Evolutionary conservation across 2,888 invertebrate genomes (phyloP), one percentile per base, ranked within the genome.

Genomic region (Pollenia angustigena): DNA sequence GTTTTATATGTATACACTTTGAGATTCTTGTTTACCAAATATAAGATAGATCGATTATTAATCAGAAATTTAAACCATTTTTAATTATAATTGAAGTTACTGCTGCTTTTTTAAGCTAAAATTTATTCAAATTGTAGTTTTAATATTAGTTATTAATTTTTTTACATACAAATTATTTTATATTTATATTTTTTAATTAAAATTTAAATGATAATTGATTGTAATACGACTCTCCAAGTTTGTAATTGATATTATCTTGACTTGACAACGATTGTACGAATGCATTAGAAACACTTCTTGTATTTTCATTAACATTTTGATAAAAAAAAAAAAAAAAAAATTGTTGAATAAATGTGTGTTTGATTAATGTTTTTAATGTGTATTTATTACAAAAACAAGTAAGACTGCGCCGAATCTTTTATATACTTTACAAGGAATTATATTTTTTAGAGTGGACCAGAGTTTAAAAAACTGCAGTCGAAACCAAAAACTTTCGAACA

Each of bases 281-380:
- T 46, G 14, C 16, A 78, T 56, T 66, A 62, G 32, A 80, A 80
- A 71, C 23, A 80, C 52, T 80, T 81, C 72, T 64, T 56, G 52
- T 16, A 46, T 16, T 81, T 54, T 54, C 32, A 71, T 80, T 62
- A 64, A 40, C 71, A 46, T 71, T 32, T 46, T 52, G 2, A 40
- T 69, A 32, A 32, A 32, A 32, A 48, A 48, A 60, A 16, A 32
- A 32, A 32, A 32, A 48, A 48, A 60, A 16, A 58, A 14, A 75
- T 50, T 60, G 23, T 62, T 60, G 23, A 14, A 75, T 42, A 60
- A 75, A 75, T 50, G 18, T 6, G 16, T 50, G 42, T 18, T 62
- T 75, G 12, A 75, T 64, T 62, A 23, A 52, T 75, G 42, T 42
- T 12, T 64, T 14, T 42, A 62, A 18, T 23, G 32, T 40, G 12